A percentile compares a stretch with the other conserved stretches of the same genome.
Conservation (phyloP, 2,797 vertebrate genomes). For the Ispidina picta region DNA sequence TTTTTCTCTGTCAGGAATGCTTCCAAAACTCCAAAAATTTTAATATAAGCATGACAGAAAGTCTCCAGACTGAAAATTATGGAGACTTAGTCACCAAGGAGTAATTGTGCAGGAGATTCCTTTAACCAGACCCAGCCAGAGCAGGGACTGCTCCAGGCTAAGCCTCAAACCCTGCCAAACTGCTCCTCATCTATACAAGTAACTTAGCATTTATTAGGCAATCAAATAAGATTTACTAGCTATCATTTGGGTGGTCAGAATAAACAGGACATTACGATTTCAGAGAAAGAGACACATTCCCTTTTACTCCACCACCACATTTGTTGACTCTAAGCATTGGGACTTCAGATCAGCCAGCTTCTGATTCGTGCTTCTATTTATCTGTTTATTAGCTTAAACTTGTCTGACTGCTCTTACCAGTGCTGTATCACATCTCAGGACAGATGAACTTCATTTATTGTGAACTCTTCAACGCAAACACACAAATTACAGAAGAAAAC, state of each 20-base stretch:
- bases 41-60: not conserved
- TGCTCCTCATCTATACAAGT: not conserved
- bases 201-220: not conserved
- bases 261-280: not conserved
- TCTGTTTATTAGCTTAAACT: slow-evolving; percentile 1
- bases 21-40: not conserved
- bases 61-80: not conserved
- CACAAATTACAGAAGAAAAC: not conserved
- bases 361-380: not conserved
- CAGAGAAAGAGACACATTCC: not conserved
- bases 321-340: not conserved
- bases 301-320: not conserved
- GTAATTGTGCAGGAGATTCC: not conserved
- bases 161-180: not conserved
- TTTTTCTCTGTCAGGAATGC: not conserved
- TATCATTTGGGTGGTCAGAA: not conserved
- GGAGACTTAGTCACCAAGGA: not conserved
- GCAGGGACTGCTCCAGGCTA: not conserved
- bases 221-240: not conserved
- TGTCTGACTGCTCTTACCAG: not conserved
- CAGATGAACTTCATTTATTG: not conserved
- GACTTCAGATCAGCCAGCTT: not conserved
- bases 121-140: not conserved
- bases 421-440: not conserved
- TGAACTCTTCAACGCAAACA: not conserved